Evolutionary conservation across 2,888 invertebrate genomes (phyloP).

Genomic region (Coelinius sp.): DNA sequence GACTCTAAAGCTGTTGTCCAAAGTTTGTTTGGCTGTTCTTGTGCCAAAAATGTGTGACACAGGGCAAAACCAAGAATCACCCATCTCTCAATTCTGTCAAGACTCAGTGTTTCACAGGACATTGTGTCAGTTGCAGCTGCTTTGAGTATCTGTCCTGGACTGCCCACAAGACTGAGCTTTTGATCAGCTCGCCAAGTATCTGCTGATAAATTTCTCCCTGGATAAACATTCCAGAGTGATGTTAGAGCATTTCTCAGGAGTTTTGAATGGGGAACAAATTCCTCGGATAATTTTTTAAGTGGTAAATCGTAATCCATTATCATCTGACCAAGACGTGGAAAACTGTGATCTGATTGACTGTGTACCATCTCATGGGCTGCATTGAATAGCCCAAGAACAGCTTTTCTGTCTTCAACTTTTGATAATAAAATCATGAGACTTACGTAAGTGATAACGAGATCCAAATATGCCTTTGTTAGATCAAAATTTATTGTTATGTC

Average conservation of each 20-base stretch:
- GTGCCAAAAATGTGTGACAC: constrained; percentile 89
- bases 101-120: constrained; percentile 97
- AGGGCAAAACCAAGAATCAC: constrained; percentile 94
- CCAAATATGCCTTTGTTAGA: constrained; percentile 94
- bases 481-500: constrained; percentile 98
- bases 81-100: constrained; percentile 97
- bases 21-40: constrained; percentile 86
- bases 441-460: constrained; percentile 94
- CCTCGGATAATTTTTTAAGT: constrained; percentile 94
- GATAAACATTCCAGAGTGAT: constrained; percentile 90
- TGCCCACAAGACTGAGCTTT: constrained; percentile 93
- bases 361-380: constrained; percentile 97
- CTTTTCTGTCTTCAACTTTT: constrained; percentile 97
- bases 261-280: constrained; percentile 95
- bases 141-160: constrained; percentile 93
- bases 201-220: constrained; percentile 90
- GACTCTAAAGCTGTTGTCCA: constrained; percentile 94
- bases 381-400: constrained; percentile 96
- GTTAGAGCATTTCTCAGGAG: constrained; percentile 87
- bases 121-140: constrained; percentile 96
- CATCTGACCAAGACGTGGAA: constrained; percentile 96
- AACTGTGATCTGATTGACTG: constrained; percentile 89
- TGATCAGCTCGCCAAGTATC: constrained; percentile 96
- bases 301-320: constrained; percentile 98
- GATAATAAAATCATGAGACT: constrained; percentile 98